A percentile compares a stretch with the other conserved stretches of the same genome.
These are phyloP conservation scores for Agriopis aurantiaria DNA, from an alignment of 2,888 invertebrate species.

Conservation along the genomic window DNA sequence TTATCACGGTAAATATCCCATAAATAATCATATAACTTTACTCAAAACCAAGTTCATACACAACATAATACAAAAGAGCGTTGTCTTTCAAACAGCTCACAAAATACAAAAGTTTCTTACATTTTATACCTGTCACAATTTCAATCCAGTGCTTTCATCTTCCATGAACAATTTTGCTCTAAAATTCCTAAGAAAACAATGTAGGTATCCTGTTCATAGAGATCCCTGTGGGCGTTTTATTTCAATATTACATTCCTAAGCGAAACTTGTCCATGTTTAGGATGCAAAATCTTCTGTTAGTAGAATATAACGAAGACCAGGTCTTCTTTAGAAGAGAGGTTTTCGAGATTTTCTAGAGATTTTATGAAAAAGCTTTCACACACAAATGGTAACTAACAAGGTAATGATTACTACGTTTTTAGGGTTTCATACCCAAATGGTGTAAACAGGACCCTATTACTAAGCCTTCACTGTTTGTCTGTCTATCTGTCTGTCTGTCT, in stretches of 20 bases:
- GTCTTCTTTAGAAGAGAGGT: not conserved
- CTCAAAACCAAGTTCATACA: no score
- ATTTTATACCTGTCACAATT: conserved; percentile 1
- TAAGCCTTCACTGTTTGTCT: no score
- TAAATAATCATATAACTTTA: no score
- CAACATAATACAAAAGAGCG: no score
- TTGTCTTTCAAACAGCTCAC: no score
- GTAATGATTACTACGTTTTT: not conserved
- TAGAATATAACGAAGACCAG: conserved; percentile 65
- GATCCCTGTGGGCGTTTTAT: conserved; percentile 41
- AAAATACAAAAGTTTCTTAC: not conserved
- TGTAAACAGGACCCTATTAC: no score
- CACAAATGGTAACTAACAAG: not conserved
- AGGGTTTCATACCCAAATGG: no score
- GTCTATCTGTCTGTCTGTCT: no score
- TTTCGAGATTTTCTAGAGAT: not conserved
- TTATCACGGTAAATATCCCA: no score
- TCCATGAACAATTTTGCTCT: conserved; percentile 3
- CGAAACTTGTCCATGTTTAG: conserved; percentile 65
- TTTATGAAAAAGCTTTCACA: conserved; percentile 26
- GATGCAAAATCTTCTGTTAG: conserved; percentile 70
- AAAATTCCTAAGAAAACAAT: conserved; percentile 17
- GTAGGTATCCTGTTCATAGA: not conserved
- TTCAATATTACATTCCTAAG: conserved; percentile 66
- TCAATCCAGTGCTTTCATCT: conserved; percentile 11